phyloP scores from a whole-genome alignment of 2,888 invertebrate genomes.

The Entomobrya multifasciata region DNA sequence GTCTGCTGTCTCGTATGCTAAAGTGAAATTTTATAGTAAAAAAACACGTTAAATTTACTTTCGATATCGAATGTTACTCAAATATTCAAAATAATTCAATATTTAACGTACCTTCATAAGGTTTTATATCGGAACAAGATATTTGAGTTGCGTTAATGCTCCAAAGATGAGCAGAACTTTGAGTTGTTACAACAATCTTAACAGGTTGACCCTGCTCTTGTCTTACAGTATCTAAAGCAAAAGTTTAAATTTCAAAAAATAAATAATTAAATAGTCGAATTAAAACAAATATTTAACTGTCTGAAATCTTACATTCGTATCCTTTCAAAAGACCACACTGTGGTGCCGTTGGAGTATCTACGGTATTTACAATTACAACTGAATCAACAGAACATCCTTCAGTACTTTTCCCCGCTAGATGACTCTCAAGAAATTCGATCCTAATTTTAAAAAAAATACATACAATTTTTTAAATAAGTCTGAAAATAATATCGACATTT shows the following conservation, averaged over 20 bases:
- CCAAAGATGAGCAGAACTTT: constrained; percentile 77
- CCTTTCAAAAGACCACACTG: constrained; percentile 77
- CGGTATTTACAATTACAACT: constrained; percentile 73
- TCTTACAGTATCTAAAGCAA: constrained; percentile 70
- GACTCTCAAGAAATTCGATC: constrained; percentile 74
- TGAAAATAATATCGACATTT: too few species aligned
- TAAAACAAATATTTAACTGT: too few species aligned
- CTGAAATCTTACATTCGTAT: constrained; percentile 78
- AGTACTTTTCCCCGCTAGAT: constrained; percentile 70
- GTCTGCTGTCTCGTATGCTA: constrained; percentile 57
- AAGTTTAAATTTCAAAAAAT: too few species aligned
- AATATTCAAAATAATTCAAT: too few species aligned
- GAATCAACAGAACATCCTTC: constrained; percentile 76
- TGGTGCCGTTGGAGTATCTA: constrained; percentile 73
- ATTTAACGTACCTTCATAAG: constrained; percentile 64
- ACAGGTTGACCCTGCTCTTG: constrained; percentile 58
- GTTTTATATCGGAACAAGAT: constrained; percentile 66
- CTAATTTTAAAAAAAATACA: constrained; percentile 44
- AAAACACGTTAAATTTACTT: too few species aligned
- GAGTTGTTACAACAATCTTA: constrained; percentile 73
- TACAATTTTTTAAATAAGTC: too few species aligned
- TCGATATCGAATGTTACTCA: too few species aligned
- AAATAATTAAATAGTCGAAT: too few species aligned
- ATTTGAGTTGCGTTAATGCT: constrained; percentile 75
- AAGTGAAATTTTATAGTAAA: too few species aligned